phyloP scores from a whole-genome alignment of 2,888 invertebrate species.

The Drosophila fungiperda region DNA sequence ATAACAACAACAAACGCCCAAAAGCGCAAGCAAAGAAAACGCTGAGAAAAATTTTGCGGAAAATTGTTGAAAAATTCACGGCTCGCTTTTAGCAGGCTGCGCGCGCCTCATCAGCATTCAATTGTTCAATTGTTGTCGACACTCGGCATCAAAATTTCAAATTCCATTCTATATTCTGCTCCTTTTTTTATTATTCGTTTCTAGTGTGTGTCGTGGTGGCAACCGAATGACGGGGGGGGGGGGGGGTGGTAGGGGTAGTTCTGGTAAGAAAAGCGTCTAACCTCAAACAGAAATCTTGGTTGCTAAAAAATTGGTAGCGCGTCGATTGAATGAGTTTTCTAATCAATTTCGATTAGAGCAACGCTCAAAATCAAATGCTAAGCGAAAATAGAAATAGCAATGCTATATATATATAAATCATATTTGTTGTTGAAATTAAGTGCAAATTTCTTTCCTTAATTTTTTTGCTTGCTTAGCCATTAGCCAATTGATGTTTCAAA shows the following conservation, averaged over 20 bases:
- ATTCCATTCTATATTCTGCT: constrained; percentile 13
- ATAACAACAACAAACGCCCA: not conserved
- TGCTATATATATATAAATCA: not conserved
- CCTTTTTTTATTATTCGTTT: not conserved
- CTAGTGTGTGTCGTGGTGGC: not conserved
- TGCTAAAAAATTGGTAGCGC: not conserved
- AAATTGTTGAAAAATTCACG: constrained; percentile 9
- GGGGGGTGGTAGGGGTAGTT: too few species aligned
- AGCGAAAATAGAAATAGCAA: not conserved
- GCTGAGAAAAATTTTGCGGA: constrained; percentile 1
- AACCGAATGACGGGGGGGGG: not conserved
- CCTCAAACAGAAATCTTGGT: constrained; percentile 2
- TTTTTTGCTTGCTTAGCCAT: too few species aligned
- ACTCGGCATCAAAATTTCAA: constrained; percentile 31
- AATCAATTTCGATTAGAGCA: constrained; percentile 1
- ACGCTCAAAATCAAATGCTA: not conserved
- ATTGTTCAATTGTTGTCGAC: constrained; percentile 64
- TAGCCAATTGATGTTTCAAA: not conserved
- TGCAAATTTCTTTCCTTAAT: not conserved
- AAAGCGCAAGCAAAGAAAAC: not conserved
- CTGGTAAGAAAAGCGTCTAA: constrained; percentile 1
- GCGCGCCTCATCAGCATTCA: constrained; percentile 67
- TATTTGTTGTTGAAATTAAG: not conserved
- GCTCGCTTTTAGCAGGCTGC: not conserved
- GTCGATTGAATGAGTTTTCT: not conserved